Base-by-base conservation (phyloP, 2,888 invertebrate genomes). In the Holacanthella duospinosa region DNA sequence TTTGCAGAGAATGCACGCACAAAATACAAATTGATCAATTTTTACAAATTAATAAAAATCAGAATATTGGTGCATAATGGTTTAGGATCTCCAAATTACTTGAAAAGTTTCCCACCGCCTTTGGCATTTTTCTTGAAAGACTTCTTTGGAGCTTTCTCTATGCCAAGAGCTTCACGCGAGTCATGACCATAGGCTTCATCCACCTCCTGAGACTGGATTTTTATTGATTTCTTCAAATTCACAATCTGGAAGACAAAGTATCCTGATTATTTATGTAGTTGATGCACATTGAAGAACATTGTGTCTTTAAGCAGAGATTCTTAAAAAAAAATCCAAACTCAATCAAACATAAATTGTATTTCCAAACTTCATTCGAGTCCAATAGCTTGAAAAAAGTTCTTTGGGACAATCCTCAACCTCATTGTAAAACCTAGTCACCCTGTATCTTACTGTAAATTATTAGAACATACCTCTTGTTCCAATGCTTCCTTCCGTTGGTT, bases 151-250 rank as follows among this genome's bases (percentile, higher is more conserved):
- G 80, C 79, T 54, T 70, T 71, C 44, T 74, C 73, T 53, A 70
- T 63, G 12, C 70, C 73, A 77, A 85, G 79, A 19, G 84, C 81
- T 73, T 86, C 85, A 61, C 87, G 89, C 3, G 86, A 85, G 25
- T 88, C 84, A 77, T 90, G 89, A 21, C 86, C 85, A 75, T 93
- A 93, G 71, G 93, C 92, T 58, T 68, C 66, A 73, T 91, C 92
- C 71, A 82, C 68, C 55, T 69, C 67, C 43, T 62, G 82, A 53
- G 65, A 82, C 75, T 89, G 92, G 27, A 86, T 85, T 77, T 92
- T 91, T 43, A 94, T 79, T 1, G 88, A 87, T 79, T 93, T 93
- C 80, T 92, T 93, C 74, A 94, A 87, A 77, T 86, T 89, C 16
- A 84, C 76, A 71, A 93, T 87, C 92, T 93, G 79, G 24, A 75